These are phyloP conservation scores for Ceratina calcarata DNA, from an alignment of 1,140 invertebrate species.

Conservation along the genomic window DNA sequence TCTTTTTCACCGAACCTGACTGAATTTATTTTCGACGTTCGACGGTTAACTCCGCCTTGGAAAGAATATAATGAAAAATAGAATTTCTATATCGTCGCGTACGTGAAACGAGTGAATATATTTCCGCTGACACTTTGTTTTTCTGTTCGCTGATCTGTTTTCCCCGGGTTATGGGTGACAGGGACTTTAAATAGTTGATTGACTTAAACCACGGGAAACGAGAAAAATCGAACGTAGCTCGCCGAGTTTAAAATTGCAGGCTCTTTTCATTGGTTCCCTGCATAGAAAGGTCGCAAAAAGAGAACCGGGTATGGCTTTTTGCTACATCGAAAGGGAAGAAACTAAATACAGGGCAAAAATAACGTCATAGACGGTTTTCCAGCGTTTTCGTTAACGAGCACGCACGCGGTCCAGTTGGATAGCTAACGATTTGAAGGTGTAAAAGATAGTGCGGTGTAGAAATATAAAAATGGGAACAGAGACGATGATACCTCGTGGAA, in stretches of 20 bases:
- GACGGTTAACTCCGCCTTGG: not conserved
- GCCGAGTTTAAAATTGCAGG: too few species aligned
- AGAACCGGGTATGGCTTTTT: not conserved
- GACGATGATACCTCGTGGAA: not conserved
- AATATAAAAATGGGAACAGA: not conserved
- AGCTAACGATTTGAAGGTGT: slow-evolving; percentile 38
- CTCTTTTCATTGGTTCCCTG: not conserved
- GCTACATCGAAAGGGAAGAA: slow-evolving; percentile 12
- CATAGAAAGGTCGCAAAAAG: too few species aligned
- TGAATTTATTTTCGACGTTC: not conserved
- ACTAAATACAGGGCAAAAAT: not conserved
- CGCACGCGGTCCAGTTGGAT: not conserved
- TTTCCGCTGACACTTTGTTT: too few species aligned
- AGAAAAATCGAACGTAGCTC: too few species aligned
- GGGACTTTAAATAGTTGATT: too few species aligned
- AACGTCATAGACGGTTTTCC: not conserved
- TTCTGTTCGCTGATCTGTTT: too few species aligned
- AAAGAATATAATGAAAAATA: too few species aligned
- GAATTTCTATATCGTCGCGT: too few species aligned
- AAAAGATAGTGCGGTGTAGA: not conserved
- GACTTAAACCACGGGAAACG: too few species aligned
- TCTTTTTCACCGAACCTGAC: not conserved
- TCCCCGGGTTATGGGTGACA: too few species aligned
- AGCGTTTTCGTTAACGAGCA: slow-evolving; percentile 15
- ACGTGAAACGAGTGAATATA: too few species aligned